These are phyloP conservation scores for Acridotheres tristis DNA, from an alignment of 2,797 vertebrate species.

Conservation along the genomic window DNA sequence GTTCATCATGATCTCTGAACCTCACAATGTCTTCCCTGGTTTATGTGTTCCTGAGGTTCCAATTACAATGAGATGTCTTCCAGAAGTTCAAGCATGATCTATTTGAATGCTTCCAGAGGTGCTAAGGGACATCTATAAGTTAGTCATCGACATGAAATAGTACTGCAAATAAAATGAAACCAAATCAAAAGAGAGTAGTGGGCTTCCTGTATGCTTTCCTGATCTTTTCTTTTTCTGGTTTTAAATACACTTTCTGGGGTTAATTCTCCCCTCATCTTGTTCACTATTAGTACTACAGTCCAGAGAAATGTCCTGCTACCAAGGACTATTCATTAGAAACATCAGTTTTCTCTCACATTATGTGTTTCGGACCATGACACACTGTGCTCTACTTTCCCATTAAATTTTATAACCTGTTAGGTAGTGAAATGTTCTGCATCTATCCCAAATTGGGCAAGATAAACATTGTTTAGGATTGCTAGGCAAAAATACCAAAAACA, in stretches of 20 bases:
- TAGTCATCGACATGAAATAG: background rate
- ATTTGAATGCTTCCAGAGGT: background rate
- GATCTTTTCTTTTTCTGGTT: background rate
- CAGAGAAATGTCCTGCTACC: background rate
- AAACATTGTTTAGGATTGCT: too few species aligned
- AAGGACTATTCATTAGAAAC: background rate
- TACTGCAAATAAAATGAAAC: background rate
- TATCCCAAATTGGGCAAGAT: background rate
- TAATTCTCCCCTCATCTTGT: background rate
- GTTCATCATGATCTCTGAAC: background rate
- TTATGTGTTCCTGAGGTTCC: background rate
- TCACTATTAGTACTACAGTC: background rate
- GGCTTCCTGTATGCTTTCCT: background rate
- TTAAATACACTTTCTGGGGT: background rate
- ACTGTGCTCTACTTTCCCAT: background rate
- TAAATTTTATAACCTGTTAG: background rate
- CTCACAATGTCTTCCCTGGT: background rate
- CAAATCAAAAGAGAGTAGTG: background rate
- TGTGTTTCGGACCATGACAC: background rate
- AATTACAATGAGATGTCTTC: background rate
- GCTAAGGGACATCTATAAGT: background rate
- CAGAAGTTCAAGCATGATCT: background rate
- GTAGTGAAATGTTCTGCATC: background rate
- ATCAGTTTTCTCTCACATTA: background rate
- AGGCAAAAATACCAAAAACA: background rate